phyloP scores from a whole-genome alignment of 2,888 invertebrate genomes.

The Schizaphis graminum region DNA sequence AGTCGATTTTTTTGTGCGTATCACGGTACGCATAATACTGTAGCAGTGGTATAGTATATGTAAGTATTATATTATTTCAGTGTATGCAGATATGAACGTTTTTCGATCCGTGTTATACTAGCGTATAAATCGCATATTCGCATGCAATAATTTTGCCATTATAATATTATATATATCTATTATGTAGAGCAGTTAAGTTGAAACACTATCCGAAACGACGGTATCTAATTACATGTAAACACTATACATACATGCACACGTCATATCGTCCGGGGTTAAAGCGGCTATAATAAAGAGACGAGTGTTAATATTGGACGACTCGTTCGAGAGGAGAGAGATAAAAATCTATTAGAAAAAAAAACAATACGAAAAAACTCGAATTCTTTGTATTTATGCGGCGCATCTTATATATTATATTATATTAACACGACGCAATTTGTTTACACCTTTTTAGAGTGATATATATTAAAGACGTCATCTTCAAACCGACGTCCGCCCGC shows the following conservation, averaged over 20 bases:
- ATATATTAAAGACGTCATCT: neutral
- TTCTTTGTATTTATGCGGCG: neutral
- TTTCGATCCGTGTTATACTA: neutral
- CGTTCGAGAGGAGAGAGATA: neutral
- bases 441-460: constrained; percentile 8
- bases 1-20: neutral
- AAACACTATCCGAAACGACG: neutral
- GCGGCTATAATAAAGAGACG: neutral
- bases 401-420: neutral
- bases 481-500: neutral
- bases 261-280: neutral
- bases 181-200: neutral
- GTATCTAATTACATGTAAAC: neutral
- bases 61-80: neutral
- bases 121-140: neutral
- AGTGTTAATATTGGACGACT: neutral
- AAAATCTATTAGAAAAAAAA: neutral
- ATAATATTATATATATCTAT: neutral
- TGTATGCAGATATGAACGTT: too few species aligned
- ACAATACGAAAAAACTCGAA: neutral
- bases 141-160: neutral
- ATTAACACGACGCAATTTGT: neutral
- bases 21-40: neutral
- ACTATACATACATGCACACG: neutral
- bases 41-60: neutral